Evolutionary conservation across 2,113 vertebrate species (phyloP).

Genomic region (Pygoscelis antarcticus): DNA sequence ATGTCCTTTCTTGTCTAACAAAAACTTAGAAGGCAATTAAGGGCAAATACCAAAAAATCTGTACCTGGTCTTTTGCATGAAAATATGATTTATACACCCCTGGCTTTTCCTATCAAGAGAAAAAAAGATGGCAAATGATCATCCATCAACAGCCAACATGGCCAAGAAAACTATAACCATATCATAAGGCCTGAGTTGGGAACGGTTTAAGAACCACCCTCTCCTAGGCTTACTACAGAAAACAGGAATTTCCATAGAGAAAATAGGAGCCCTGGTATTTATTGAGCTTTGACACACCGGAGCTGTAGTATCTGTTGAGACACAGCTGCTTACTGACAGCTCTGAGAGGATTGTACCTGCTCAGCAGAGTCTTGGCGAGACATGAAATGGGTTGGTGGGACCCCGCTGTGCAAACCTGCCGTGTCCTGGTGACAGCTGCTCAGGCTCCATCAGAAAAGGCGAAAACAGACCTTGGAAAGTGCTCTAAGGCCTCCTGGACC

Average conservation of each 20-base stretch:
- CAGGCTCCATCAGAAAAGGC: neutral
- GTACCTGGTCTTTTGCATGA: neutral
- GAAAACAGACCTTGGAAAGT: neutral
- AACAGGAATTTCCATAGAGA: neutral
- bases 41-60: slow-evolving; percentile 42
- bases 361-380: neutral
- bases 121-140: neutral
- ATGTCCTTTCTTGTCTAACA: slow-evolving; percentile 46
- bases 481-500: neutral
- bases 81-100: neutral
- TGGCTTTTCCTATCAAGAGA: neutral
- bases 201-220: neutral
- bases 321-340: neutral
- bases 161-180: neutral
- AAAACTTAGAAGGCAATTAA: slow-evolving; percentile 42
- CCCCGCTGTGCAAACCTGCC: neutral
- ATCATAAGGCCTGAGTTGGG: neutral
- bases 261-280: neutral
- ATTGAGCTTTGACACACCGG: neutral
- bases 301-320: neutral
- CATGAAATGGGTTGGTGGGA: neutral
- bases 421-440: neutral
- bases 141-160: neutral
- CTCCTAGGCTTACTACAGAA: neutral
- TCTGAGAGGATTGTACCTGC: neutral